These are phyloP conservation scores for Apodemia hepburni DNA, from an alignment of 2,888 invertebrate species.

Conservation along the genomic window DNA sequence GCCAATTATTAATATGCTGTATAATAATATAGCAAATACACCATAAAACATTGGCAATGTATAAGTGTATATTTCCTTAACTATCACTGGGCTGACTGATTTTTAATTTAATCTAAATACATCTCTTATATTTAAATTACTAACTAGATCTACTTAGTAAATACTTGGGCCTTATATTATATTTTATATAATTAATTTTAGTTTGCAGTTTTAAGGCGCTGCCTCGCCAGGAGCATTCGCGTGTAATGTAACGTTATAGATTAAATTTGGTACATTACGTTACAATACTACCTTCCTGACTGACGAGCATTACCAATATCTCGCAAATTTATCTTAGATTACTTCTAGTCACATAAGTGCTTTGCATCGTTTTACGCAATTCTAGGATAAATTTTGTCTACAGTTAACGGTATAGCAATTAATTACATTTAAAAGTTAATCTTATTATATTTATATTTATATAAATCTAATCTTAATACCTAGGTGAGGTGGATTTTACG, in stretches of 20 bases:
- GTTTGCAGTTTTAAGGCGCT: neutral
- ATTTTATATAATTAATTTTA: neutral
- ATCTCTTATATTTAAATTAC: neutral
- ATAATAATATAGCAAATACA: too few species aligned
- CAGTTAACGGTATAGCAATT: neutral
- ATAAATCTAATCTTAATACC: slow-evolving; percentile 21
- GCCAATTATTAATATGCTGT: too few species aligned
- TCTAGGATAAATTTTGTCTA: neutral
- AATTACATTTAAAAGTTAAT: neutral
- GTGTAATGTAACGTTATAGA: too few species aligned
- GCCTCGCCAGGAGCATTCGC: too few species aligned
- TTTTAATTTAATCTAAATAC: neutral
- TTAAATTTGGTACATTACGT: too few species aligned
- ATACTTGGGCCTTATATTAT: neutral
- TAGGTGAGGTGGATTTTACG: slow-evolving; percentile 63
- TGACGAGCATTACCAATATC: too few species aligned
- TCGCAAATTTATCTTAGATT: too few species aligned
- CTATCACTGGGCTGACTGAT: slow-evolving; percentile 16
- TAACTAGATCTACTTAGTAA: neutral
- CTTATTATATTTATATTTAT: neutral
- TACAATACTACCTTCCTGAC: too few species aligned
- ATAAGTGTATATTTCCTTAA: slow-evolving; percentile 9
- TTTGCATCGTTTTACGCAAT: neutral
- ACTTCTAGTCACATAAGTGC: too few species aligned
- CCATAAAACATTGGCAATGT: too few species aligned